Percentiles rank a stretch among this genome's conserved stretches.
These are phyloP conservation scores for Enteromius fasciolatus DNA, from an alignment of 2,797 vertebrate genomes.

Conservation along the genomic window DNA sequence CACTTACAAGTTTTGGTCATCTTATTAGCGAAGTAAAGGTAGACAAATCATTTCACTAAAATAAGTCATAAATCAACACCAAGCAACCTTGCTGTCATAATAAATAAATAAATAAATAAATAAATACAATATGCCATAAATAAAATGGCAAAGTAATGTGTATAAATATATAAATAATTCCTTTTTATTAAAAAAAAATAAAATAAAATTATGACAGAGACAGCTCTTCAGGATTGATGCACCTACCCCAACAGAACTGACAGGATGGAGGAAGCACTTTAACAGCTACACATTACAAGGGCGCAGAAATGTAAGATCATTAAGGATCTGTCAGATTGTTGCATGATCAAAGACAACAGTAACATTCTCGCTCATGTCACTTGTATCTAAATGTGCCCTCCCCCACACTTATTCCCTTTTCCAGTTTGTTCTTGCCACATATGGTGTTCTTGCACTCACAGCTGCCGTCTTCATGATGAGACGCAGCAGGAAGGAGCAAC, in stretches of 20 bases:
- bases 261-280: conserved; percentile 72
- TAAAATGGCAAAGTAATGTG: neutral
- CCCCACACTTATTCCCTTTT: conserved; percentile 23
- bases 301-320: conserved; percentile 66
- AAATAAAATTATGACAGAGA: conserved; percentile 67
- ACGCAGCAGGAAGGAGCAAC: conserved; percentile 57
- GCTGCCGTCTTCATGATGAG: conserved; percentile 63
- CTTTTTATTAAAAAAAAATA: too few species aligned
- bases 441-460: conserved; percentile 59
- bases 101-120: neutral
- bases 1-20: conserved; percentile 73
- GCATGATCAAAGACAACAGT: conserved; percentile 5
- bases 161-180: neutral
- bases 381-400: neutral
- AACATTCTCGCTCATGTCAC: too few species aligned
- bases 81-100: neutral
- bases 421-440: conserved; percentile 71
- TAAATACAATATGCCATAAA: neutral
- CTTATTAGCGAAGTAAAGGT: conserved; percentile 75
- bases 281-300: conserved; percentile 73
- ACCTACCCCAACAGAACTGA: conserved; percentile 63
- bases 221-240: conserved; percentile 70
- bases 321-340: neutral
- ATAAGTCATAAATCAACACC: neutral
- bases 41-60: conserved; percentile 28